phyloP scores from a whole-genome alignment of 2,113 vertebrate genomes.

The Lagenorhynchus albirostris region DNA sequence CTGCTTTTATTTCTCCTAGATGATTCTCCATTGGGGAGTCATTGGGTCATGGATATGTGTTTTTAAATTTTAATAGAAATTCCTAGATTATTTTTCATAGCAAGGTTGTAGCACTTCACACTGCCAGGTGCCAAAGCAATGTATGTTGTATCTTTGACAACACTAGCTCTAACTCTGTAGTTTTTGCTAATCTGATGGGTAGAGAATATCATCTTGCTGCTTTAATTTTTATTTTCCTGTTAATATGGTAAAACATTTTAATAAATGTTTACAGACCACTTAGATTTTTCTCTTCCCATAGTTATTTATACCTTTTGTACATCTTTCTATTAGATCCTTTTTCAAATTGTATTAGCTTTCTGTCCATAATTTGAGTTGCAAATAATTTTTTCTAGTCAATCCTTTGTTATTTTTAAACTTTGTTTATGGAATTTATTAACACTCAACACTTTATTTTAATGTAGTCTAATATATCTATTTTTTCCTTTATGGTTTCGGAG shows the following conservation, averaged over 20 bases:
- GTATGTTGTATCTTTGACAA: neutral
- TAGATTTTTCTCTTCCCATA: neutral
- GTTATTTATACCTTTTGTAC: neutral
- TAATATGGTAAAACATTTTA: neutral
- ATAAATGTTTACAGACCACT: neutral
- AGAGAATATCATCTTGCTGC: neutral
- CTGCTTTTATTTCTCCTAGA: neutral
- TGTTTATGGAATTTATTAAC: neutral
- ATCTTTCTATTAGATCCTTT: neutral
- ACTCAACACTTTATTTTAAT: neutral
- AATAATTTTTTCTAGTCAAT: neutral
- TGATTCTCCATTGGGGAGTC: neutral
- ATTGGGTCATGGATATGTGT: neutral
- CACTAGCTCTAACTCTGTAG: neutral
- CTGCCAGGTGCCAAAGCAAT: neutral
- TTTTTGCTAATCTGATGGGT: neutral
- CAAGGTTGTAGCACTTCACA: neutral
- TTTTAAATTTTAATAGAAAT: conserved; percentile 31
- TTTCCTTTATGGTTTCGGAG: neutral
- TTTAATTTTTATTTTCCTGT: neutral
- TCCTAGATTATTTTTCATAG: neutral
- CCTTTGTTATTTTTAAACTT: neutral
- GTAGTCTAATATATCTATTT: neutral
- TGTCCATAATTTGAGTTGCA: neutral
- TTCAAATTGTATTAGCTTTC: neutral